These are phyloP conservation scores for Ernsta delagoae DNA, from an alignment of 2,888 invertebrate species.

Conservation along the genomic window DNA sequence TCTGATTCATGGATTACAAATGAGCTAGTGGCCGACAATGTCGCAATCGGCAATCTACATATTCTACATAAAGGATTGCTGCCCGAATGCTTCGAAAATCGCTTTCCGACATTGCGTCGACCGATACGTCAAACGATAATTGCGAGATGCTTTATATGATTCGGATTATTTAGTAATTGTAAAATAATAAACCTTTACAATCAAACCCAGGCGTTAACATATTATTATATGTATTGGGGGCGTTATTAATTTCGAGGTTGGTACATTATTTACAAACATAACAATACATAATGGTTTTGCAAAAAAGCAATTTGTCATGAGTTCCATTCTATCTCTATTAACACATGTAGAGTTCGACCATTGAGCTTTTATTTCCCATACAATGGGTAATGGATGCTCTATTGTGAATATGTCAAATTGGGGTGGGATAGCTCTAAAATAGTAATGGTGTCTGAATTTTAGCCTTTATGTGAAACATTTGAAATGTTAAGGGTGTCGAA, in stretches of 20 bases:
- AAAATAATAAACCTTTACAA: no score
- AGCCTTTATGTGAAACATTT: conserved; percentile 16
- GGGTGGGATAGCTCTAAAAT: conserved; percentile 25
- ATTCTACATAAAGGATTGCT: background rate
- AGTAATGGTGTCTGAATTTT: conserved; percentile 11
- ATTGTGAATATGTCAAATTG: conserved; percentile 33
- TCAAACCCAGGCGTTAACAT: no score
- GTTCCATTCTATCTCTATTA: conserved; percentile 23
- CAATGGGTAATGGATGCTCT: conserved; percentile 36
- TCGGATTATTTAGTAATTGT: no score
- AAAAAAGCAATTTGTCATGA: conserved; percentile 31
- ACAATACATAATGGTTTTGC: background rate
- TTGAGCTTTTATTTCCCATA: conserved; percentile 31
- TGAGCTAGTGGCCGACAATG: background rate
- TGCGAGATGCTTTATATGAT: no score
- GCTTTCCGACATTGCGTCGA: background rate
- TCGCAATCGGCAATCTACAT: conserved; percentile 4
- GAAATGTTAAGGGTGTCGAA: conserved; percentile 4
- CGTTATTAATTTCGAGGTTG: no score
- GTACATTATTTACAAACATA: no score
- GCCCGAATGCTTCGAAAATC: background rate
- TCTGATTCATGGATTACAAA: background rate
- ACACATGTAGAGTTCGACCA: conserved; percentile 13
- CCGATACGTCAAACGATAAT: no score
- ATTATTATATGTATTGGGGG: no score